A percentile compares a stretch with the other conserved stretches of the same genome.
These are phyloP conservation scores for Plectropomus leopardus DNA, from an alignment of 2,113 vertebrate genomes.

Conservation along the genomic window DNA sequence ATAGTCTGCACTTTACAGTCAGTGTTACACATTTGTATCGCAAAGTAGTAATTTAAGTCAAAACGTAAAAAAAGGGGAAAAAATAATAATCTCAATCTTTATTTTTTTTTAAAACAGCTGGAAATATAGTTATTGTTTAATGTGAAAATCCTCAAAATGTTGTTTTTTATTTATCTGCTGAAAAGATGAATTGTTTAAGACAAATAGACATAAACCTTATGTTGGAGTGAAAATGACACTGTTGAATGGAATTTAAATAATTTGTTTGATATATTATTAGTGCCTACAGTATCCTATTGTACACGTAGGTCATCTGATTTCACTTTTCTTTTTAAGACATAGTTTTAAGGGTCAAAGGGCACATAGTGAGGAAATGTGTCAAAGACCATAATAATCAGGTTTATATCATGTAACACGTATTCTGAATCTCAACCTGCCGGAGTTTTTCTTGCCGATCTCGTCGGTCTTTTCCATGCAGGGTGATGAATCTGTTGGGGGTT, in stretches of 20 bases:
- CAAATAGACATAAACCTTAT: not conserved
- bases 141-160: not conserved
- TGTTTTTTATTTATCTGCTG: not conserved
- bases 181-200: not conserved
- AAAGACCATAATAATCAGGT: not conserved
- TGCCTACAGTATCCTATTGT: not conserved
- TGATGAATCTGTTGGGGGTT: constrained; percentile 33
- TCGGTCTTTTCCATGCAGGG: not conserved
- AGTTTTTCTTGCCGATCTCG: not conserved
- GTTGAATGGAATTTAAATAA: not conserved
- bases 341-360: not conserved
- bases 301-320: not conserved
- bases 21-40: not conserved
- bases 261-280: not conserved
- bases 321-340: not conserved
- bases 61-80: too few relatives aligned
- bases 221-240: not conserved
- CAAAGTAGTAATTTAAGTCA: not conserved
- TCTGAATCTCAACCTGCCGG: not conserved
- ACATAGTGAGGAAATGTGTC: too few relatives aligned
- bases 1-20: not conserved
- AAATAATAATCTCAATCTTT: too few relatives aligned
- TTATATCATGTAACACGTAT: not conserved
- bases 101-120: too few relatives aligned
- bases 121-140: too few relatives aligned